A percentile compares a stretch with the other conserved stretches of the same genome.
Conservation (phyloP, 2,888 invertebrate species). For the Oligia fasciuncula region DNA sequence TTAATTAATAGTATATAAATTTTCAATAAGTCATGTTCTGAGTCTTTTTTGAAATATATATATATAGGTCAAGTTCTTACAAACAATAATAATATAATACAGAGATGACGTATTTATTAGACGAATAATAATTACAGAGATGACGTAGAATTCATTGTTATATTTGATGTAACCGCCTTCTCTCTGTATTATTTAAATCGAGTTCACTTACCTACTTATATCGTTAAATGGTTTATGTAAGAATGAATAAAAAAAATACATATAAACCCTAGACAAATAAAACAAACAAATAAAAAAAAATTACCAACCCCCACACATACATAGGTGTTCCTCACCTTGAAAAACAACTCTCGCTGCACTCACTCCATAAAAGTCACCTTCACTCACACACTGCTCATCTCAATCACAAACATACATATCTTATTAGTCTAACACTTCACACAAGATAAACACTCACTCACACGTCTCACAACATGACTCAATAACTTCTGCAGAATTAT, state of each 20-base stretch:
- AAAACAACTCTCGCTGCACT: too few relatives aligned
- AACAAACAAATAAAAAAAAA: too few relatives aligned
- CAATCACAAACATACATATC: neutral
- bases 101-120: too few relatives aligned
- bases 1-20: too few relatives aligned
- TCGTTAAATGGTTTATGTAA: neutral
- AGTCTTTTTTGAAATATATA: too few relatives aligned
- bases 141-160: neutral
- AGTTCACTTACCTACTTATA: neutral
- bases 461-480: neutral
- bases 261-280: too few relatives aligned
- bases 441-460: neutral
- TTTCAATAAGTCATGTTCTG: too few relatives aligned
- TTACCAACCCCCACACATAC: too few relatives aligned
- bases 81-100: too few relatives aligned
- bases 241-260: neutral
- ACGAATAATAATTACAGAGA: too few relatives aligned
- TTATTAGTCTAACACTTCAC: neutral
- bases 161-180: neutral
- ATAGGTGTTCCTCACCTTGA: too few relatives aligned
- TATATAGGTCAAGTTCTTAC: neutral
- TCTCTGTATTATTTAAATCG: neutral
- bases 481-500: neutral
- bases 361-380: neutral
- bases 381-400: neutral